Percentiles rank a stretch among this genome's conserved stretches.
Conservation (phyloP, 2,797 vertebrate species). For the Neosalanx taihuensis region DNA sequence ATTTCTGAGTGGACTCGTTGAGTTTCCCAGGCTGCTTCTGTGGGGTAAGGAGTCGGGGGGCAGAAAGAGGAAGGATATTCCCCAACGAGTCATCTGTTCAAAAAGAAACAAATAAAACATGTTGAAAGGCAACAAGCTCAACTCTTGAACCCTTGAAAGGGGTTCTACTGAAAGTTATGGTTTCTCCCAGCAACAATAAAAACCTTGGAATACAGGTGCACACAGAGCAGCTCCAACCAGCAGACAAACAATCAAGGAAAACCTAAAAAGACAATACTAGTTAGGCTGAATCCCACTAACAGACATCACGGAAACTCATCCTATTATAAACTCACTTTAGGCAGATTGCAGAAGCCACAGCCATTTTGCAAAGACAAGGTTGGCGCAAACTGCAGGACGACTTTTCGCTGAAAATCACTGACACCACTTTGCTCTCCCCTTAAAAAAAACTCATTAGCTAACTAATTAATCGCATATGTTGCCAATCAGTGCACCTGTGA, state of each 20-base stretch:
- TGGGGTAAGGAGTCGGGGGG: too few relatives aligned
- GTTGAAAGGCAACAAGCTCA: too few relatives aligned
- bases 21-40: too few relatives aligned
- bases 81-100: too few relatives aligned
- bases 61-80: too few relatives aligned
- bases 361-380: not conserved
- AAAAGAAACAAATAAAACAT: too few relatives aligned
- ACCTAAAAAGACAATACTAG: not conserved
- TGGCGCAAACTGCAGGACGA: not conserved
- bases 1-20: too few relatives aligned
- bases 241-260: not conserved
- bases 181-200: not conserved
- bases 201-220: not conserved
- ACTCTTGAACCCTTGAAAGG: too few relatives aligned
- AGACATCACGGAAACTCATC: too few relatives aligned
- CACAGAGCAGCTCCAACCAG: not conserved
- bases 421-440: not conserved
- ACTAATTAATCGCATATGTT: not conserved
- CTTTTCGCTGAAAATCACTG: not conserved
- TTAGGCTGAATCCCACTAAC: not conserved
- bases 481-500: not conserved
- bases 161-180: too few relatives aligned
- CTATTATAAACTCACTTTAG: not conserved
- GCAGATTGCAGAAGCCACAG: not conserved
- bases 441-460: not conserved